Base-by-base conservation (phyloP, 2,113 vertebrate species). In the Callipepla californica region DNA sequence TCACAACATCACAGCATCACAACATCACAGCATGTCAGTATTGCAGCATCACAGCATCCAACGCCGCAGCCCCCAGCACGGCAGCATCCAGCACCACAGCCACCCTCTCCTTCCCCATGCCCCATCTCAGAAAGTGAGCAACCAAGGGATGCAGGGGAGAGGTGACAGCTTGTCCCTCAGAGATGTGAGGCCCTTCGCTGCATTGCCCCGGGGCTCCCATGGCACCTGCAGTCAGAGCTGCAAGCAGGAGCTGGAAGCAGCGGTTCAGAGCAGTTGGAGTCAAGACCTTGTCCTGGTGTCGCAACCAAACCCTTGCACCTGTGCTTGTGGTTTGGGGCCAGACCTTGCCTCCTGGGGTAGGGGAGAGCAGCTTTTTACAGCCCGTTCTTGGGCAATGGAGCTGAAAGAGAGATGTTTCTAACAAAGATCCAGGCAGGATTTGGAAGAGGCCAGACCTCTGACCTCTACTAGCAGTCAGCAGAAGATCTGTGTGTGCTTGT, bases 261-360 rank as follows among this genome's bases (percentile, higher is more conserved):
- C 5, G 26, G 16, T 3, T 15, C 7, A 2, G 83, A 42, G 80
- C 1, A 66, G 13, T 23, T 1, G 69, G 76, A 94, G 91, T 85
- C 89, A 83, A 26, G 69, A 89, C 89, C 89, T 93, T 45, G 91
- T 70, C 20, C 65, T 15, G 65, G 61, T 95, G 89, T 96, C 16
- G 94, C 91, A 96, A 91, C 42, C 57, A 50, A 94, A 90, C 68
- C 90, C 92, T 94, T 55, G 92, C 94, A 94, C 80, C 93, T 94
- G 94, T 17, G 76, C 73, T 53, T 13, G 82, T 11, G 82, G 8
- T 13, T 32, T 80, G 57, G 61, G 5, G 1, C 32, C 85, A 92
- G 90, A 18, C 34, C 72, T 36, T 68, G 47, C 9, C 55, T 93
- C 50, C 80, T 3, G 34, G 75, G 63, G 36, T 15, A 59, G 92